Percentiles rank a stretch among this genome's conserved stretches.
Conservation (phyloP, 2,888 invertebrate species). For the Campoplex nolae region DNA sequence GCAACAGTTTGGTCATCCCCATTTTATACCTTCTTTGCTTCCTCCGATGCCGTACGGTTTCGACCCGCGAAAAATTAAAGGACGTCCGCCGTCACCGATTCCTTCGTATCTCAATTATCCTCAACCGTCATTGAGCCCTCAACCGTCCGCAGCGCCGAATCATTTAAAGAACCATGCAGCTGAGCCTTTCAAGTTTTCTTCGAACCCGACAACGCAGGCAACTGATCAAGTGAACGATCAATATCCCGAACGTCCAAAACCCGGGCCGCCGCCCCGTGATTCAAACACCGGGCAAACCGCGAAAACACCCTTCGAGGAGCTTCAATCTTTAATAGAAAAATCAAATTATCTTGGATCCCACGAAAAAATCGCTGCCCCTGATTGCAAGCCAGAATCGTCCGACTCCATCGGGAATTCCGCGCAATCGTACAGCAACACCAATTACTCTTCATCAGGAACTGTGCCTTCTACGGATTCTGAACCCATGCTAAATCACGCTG, state of each 20-base stretch:
- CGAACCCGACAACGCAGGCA: neutral
- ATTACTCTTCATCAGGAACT: neutral
- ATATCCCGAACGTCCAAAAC: neutral
- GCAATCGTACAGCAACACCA: neutral
- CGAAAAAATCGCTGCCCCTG: neutral
- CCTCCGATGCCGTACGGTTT: neutral
- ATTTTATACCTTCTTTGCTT: neutral
- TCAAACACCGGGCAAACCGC: neutral
- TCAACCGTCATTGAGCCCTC: neutral
- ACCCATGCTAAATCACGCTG: neutral
- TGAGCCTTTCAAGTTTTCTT: neutral
- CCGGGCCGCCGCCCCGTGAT: neutral
- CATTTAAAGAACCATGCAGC: neutral
- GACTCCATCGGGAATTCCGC: neutral
- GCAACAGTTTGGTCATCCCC: neutral
- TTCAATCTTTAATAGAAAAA: constrained; percentile 4
- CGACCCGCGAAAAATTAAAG: neutral
- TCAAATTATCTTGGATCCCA: neutral
- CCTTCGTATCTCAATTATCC: neutral
- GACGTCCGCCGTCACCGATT: neutral
- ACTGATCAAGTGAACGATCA: neutral
- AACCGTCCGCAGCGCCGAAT: neutral
- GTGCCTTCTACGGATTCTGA: neutral
- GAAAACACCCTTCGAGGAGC: neutral
- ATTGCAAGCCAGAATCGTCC: neutral